Conservation (phyloP, 2,888 invertebrate species). For the Drosophila lacicola region DNA sequence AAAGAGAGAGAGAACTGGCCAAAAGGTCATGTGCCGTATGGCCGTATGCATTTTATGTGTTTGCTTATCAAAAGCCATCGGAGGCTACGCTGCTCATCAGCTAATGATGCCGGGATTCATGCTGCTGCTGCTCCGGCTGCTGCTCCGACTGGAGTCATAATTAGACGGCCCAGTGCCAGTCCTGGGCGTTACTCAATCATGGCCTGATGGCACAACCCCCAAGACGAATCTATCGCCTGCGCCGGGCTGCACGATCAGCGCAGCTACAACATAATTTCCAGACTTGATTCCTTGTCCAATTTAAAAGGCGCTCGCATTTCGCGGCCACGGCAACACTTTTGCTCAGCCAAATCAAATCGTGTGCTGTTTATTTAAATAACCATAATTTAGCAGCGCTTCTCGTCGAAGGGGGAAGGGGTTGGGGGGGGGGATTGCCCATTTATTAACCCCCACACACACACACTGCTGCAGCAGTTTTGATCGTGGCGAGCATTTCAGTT, state of each 20-base stretch:
- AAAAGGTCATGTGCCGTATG: constrained; percentile 42
- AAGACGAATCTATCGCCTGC: constrained; percentile 58
- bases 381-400: constrained; percentile 79
- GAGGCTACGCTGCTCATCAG: constrained; percentile 60
- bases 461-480: constrained; percentile 26
- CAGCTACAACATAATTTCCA: constrained; percentile 75
- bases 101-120: constrained; percentile 62
- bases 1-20: constrained; percentile 9
- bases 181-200: constrained; percentile 83
- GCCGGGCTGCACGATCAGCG: constrained; percentile 60
- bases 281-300: constrained; percentile 53
- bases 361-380: constrained; percentile 85
- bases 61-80: constrained; percentile 66
- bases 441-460: constrained; percentile 69
- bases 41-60: constrained; percentile 57
- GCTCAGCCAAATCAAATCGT: constrained; percentile 82
- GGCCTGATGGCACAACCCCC: constrained; percentile 82
- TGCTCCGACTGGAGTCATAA: constrained; percentile 55
- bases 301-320: constrained; percentile 71
- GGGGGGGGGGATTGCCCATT: constrained; percentile 43
- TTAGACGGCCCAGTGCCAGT: constrained; percentile 68
- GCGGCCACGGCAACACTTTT: constrained; percentile 72
- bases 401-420: constrained; percentile 39
- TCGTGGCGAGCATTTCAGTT: constrained; percentile 15
- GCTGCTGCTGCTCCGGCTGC: constrained; percentile 9